These are phyloP conservation scores for Dendropsophus ebraccatus DNA, from an alignment of 2,113 vertebrate species.

Conservation along the genomic window DNA sequence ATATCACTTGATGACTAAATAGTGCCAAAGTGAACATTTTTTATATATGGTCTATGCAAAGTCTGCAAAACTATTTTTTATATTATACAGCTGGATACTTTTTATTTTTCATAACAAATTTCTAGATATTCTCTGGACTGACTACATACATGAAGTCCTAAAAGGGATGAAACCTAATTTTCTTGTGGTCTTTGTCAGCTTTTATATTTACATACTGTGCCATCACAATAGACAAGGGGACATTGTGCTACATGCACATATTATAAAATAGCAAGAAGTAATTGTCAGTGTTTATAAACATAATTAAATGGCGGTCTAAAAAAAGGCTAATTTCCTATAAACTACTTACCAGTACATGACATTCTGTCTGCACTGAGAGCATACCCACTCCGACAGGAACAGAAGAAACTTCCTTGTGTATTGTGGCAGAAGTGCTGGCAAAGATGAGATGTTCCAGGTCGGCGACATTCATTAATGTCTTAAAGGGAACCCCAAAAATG, in stretches of 20 bases:
- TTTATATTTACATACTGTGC: background rate
- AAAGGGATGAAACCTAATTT: background rate
- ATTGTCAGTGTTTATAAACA: background rate
- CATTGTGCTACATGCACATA: background rate
- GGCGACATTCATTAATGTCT: conserved; percentile 79
- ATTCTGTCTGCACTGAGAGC: conserved; percentile 68
- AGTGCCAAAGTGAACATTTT: no score
- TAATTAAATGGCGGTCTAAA: background rate
- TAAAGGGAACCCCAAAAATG: background rate
- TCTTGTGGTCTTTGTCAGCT: background rate
- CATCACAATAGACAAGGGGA: background rate
- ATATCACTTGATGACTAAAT: no score
- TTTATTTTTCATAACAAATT: no score
- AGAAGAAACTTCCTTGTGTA: conserved; percentile 75
- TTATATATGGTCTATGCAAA: no score
- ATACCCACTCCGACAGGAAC: conserved; percentile 75
- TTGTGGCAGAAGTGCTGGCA: conserved; percentile 80
- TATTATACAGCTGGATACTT: no score
- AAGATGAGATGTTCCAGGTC: conserved; percentile 63
- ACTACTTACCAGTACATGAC: conserved; percentile 74
- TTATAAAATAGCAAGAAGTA: background rate
- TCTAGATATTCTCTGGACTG: no score
- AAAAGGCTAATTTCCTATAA: background rate
- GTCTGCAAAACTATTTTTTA: no score
- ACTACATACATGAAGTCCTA: background rate